A percentile compares a stretch with the other conserved stretches of the same genome.
phyloP scores from a whole-genome alignment of 2,888 invertebrate species.

The Tetropium fuscum region DNA sequence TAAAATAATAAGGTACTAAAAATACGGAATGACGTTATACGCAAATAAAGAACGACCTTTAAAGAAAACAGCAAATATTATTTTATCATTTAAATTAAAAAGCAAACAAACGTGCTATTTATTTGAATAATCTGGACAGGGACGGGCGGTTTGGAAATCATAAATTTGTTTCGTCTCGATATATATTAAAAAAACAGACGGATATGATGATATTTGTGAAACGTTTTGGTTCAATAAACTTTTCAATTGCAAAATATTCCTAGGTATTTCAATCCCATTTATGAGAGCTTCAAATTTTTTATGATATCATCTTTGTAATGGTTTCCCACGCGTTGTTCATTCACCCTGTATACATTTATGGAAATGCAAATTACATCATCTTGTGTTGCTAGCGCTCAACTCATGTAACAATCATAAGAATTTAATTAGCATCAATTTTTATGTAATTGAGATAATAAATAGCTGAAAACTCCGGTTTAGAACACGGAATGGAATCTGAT shows the following conservation, averaged over 20 bases:
- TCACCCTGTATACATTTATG: background rate
- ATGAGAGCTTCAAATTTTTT: too few species aligned
- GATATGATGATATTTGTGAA: too few species aligned
- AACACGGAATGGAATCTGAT: constrained; percentile 15
- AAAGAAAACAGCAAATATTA: constrained; percentile 28
- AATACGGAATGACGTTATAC: constrained; percentile 21
- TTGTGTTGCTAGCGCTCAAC: background rate
- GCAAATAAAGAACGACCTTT: constrained; percentile 20
- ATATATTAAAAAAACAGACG: background rate
- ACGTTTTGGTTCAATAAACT: too few species aligned
- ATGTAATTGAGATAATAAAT: constrained; percentile 2
- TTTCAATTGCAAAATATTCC: too few species aligned
- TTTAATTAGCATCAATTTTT: constrained; percentile 19
- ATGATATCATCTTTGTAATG: background rate
- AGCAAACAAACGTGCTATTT: constrained; percentile 17
- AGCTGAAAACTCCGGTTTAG: background rate
- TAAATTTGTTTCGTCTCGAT: background rate
- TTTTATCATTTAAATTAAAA: constrained; percentile 10
- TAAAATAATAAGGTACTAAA: constrained; percentile 16
- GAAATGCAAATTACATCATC: constrained; percentile 18
- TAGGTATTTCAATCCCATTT: too few species aligned
- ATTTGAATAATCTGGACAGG: constrained; percentile 4
- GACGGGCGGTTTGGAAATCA: constrained; percentile 14
- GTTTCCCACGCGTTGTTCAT: background rate
- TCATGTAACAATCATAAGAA: background rate